These are phyloP conservation scores for Himantopus leucocephalus DNA, from an alignment of 2,113 vertebrate genomes.

Conservation along the genomic window DNA sequence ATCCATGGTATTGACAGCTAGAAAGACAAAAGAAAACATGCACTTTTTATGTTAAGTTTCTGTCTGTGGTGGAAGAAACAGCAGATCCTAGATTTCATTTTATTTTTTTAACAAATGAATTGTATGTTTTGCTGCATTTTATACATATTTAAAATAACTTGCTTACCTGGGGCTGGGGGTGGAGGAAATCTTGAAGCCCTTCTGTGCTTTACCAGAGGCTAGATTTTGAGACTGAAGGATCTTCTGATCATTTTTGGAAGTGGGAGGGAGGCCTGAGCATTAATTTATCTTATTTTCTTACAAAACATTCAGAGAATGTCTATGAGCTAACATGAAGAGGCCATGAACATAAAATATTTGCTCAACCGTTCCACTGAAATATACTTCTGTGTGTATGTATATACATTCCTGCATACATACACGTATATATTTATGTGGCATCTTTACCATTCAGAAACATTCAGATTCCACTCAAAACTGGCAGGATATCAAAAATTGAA, in stretches of 20 bases:
- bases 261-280: not conserved
- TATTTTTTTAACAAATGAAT: not conserved
- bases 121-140: not conserved
- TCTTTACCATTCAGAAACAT: not conserved
- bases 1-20: not conserved
- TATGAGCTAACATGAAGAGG: not conserved
- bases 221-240: not conserved
- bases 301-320: not conserved
- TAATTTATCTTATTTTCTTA: not conserved
- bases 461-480: not conserved
- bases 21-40: not conserved
- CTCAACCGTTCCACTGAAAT: not conserved
- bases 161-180: not conserved
- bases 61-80: not conserved
- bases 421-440: not conserved
- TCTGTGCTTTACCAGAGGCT: not conserved
- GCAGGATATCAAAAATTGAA: not conserved
- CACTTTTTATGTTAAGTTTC: not conserved
- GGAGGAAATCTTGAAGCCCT: not conserved
- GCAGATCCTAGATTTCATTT: not conserved
- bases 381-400: not conserved
- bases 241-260: not conserved
- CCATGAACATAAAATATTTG: not conserved
- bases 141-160: not conserved
- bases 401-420: not conserved